Evolutionary conservation across 2,113 vertebrate genomes (phyloP).

Genomic region (Leptocoma aspasia): DNA sequence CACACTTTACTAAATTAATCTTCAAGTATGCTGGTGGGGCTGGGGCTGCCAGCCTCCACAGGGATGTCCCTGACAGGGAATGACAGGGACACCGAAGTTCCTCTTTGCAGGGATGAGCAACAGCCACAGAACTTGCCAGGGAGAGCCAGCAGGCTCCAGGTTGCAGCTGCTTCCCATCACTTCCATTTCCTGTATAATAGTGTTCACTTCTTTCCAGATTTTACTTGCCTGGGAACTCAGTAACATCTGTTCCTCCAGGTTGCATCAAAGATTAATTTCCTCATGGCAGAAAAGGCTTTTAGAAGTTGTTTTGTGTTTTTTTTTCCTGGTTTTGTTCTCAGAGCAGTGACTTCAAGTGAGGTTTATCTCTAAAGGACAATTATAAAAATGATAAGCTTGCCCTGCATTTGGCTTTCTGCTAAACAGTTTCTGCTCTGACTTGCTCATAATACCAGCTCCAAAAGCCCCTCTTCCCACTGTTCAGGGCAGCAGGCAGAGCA

Average conservation of each 20-base stretch:
- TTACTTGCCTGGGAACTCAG: neutral
- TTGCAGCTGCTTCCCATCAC: constrained; percentile 24
- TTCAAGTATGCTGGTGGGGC: neutral
- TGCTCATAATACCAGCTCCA: neutral
- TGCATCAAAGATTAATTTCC: neutral
- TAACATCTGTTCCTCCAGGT: constrained; percentile 21
- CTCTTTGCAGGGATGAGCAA: neutral
- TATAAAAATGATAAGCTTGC: neutral
- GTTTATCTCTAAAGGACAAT: neutral
- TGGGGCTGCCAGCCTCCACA: neutral
- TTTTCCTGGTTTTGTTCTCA: neutral
- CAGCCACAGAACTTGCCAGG: neutral
- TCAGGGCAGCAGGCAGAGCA: neutral
- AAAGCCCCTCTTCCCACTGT: accelerated
- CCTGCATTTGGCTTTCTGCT: neutral
- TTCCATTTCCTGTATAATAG: constrained; percentile 12
- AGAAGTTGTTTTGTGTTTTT: neutral
- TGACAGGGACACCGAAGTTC: accelerated
- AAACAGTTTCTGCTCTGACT: neutral
- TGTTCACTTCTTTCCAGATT: constrained; percentile 10
- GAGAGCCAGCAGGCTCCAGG: neutral
- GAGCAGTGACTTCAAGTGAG: neutral
- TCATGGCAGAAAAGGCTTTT: neutral
- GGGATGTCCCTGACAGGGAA: neutral
- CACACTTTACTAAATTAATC: neutral